Percentiles rank a stretch among this genome's conserved stretches.
Conservation (phyloP, 1,140 invertebrate genomes). For the Drosophila carrolli region DNA sequence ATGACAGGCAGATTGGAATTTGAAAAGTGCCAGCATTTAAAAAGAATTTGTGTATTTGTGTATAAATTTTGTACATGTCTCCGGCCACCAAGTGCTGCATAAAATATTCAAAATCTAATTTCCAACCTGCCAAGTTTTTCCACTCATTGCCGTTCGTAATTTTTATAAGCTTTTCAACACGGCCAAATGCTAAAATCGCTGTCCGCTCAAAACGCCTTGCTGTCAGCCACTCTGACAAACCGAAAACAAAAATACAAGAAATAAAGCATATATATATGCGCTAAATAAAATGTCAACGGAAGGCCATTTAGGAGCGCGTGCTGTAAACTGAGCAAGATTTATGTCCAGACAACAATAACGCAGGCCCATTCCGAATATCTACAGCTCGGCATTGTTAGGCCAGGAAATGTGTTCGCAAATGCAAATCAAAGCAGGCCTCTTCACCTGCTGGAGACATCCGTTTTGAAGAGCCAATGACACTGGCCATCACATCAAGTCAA, state of each 20-base stretch:
- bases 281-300: slow-evolving; percentile 75
- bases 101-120: slow-evolving; percentile 81
- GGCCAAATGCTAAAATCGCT: slow-evolving; percentile 70
- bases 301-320: slow-evolving; percentile 58
- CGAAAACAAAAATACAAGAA: slow-evolving; percentile 59
- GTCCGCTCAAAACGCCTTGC: slow-evolving; percentile 69
- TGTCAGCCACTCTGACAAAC: slow-evolving; percentile 62
- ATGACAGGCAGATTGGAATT: slow-evolving; percentile 68
- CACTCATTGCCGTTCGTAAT: slow-evolving; percentile 51
- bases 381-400: slow-evolving; percentile 7
- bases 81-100: slow-evolving; percentile 66
- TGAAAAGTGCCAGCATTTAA: slow-evolving; percentile 76
- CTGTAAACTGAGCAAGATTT: slow-evolving; percentile 73
- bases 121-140: slow-evolving; percentile 54
- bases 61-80: slow-evolving; percentile 69
- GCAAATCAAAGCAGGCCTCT: slow-evolving; percentile 32
- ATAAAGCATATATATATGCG: slow-evolving; percentile 40
- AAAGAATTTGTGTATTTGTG: slow-evolving; percentile 64
- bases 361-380: slow-evolving; percentile 19
- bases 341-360: slow-evolving; percentile 56
- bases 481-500: slow-evolving; percentile 15
- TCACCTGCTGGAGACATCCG: slow-evolving; percentile 23
- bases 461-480: slow-evolving; percentile 9
- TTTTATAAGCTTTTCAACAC: slow-evolving; percentile 75
- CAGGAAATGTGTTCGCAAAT: slow-evolving; percentile 23